A percentile compares a stretch with the other conserved stretches of the same genome.
These are phyloP conservation scores for Remorina albescens DNA, from an alignment of 2,797 vertebrate species.

Conservation along the genomic window DNA sequence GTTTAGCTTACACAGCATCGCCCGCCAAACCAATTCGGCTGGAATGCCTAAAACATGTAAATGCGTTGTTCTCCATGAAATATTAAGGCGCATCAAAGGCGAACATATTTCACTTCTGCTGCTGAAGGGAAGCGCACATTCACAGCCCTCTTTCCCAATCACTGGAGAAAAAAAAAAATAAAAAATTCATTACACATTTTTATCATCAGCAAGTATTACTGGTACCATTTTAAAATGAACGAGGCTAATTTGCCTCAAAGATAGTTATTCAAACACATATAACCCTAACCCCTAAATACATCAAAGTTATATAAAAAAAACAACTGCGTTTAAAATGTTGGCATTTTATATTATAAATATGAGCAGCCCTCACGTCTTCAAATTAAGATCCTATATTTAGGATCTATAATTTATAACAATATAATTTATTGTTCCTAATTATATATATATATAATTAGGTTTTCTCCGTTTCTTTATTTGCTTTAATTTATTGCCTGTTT, in stretches of 20 bases:
- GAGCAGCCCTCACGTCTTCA: neutral
- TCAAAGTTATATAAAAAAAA: neutral
- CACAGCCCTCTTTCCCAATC: neutral
- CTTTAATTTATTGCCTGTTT: neutral
- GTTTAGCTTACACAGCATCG: neutral
- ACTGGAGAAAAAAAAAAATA: neutral
- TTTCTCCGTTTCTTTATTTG: no score
- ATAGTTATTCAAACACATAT: neutral
- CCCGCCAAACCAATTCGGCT: conserved; percentile 24
- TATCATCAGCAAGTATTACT: neutral
- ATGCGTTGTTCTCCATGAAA: neutral
- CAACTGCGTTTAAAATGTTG: neutral
- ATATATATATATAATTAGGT: no score
- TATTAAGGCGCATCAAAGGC: neutral
- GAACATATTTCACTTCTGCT: neutral
- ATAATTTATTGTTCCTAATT: no score
- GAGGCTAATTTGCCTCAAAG: neutral
- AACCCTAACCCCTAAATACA: neutral
- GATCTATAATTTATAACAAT: no score
- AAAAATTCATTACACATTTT: neutral
- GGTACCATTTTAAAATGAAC: neutral
- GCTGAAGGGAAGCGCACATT: neutral
- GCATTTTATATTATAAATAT: neutral
- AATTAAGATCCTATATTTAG: neutral
- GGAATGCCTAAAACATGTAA: neutral